Evolutionary conservation across 2,113 vertebrate genomes (phyloP).

Genomic region (Procapra przewalskii): DNA sequence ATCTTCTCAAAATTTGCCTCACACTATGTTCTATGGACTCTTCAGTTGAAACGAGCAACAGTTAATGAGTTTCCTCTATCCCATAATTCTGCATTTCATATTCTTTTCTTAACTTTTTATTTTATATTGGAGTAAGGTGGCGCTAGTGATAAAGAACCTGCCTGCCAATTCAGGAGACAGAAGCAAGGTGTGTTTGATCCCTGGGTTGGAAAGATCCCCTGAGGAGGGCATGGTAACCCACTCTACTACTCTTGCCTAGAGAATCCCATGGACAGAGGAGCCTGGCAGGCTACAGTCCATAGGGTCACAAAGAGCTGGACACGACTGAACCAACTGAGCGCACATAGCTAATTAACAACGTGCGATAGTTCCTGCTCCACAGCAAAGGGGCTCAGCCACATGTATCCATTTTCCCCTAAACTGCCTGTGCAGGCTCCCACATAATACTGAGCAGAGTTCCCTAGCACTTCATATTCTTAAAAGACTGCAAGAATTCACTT

Average conservation of each 20-base stretch:
- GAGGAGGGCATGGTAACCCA: not conserved
- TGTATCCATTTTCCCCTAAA: not conserved
- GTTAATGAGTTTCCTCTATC: not conserved
- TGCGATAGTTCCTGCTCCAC: not conserved
- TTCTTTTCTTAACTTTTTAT: not conserved
- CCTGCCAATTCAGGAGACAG: not conserved
- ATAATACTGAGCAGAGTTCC: not conserved
- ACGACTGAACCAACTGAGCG: not conserved
- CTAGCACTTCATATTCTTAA: not conserved
- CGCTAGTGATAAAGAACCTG: not conserved
- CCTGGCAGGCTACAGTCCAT: not conserved
- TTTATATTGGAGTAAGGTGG: not conserved
- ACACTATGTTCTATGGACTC: not conserved
- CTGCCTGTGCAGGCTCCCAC: not conserved
- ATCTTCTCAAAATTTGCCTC: not conserved
- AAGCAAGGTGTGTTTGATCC: not conserved
- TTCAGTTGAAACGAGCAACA: not conserved
- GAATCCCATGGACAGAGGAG: not conserved
- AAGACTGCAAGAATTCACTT: not conserved
- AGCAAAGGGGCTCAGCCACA: not conserved
- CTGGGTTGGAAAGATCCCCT: not conserved
- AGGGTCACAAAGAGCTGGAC: not conserved
- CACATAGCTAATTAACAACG: not conserved
- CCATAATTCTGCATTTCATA: not conserved
- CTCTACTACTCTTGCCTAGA: not conserved